These are phyloP conservation scores for Pontoporia blainvillei DNA, from an alignment of 2,113 vertebrate genomes.

Conservation along the genomic window DNA sequence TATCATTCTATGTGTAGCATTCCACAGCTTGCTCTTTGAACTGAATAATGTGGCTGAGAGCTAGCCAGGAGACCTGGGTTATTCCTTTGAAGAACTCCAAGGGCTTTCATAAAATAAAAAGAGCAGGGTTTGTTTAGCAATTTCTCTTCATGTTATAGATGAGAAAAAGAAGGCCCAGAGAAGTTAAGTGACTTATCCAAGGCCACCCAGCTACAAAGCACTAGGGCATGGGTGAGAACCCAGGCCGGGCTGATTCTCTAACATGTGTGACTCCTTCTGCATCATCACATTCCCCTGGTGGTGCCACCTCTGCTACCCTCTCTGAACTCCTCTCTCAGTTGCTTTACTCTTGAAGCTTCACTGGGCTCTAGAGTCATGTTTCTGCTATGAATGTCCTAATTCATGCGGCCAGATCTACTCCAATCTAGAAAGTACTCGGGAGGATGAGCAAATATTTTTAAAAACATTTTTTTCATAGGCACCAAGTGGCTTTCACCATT, in stretches of 20 bases:
- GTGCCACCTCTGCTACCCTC: no score
- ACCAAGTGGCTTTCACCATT: neutral
- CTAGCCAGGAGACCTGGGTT: neutral
- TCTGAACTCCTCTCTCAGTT: neutral
- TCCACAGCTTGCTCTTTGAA: neutral
- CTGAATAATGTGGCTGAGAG: neutral
- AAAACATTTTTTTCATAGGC: neutral
- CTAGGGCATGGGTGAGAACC: neutral
- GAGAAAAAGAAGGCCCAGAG: neutral
- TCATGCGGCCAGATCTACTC: neutral
- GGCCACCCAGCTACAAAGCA: neutral
- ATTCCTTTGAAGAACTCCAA: neutral
- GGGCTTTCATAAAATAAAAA: neutral
- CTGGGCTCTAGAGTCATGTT: neutral
- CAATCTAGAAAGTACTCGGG: neutral
- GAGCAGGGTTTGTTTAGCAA: neutral
- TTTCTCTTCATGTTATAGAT: neutral
- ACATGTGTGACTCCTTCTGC: rapidly evolving
- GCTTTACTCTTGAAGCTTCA: neutral
- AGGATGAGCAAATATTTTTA: neutral
- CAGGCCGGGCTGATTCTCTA: neutral
- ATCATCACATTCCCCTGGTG: rapidly evolving
- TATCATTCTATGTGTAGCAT: no score
- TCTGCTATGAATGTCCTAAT: neutral
- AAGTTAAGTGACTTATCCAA: neutral